A percentile compares a stretch with the other conserved stretches of the same genome.
These are phyloP conservation scores for Lasioglossum vierecki DNA, from an alignment of 2,888 invertebrate species.

Conservation along the genomic window DNA sequence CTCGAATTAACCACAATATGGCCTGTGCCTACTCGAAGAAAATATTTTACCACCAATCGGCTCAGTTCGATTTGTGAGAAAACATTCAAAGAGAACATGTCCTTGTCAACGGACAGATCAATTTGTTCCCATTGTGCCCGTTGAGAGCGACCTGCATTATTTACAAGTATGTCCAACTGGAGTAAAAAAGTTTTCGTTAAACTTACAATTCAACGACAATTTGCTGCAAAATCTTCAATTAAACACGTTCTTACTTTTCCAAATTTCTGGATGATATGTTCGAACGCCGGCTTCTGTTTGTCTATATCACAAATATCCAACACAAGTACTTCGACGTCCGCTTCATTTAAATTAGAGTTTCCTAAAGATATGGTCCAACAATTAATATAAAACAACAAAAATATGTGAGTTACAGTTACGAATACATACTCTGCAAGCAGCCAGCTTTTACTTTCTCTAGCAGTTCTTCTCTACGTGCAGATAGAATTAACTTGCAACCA, in stretches of 20 bases:
- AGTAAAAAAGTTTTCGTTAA: neutral
- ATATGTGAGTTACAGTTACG: neutral
- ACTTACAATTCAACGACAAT: neutral
- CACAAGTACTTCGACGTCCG: constrained; percentile 88
- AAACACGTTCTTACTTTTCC: constrained; percentile 83
- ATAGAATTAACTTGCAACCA: constrained; percentile 88
- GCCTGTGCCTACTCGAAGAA: constrained; percentile 85
- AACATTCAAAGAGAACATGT: constrained; percentile 91
- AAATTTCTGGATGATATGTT: constrained; percentile 88
- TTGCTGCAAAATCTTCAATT: neutral
- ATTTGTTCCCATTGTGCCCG: constrained; percentile 88
- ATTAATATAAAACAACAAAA: neutral
- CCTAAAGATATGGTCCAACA: constrained; percentile 31
- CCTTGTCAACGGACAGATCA: constrained; percentile 88
- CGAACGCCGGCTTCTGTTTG: constrained; percentile 87
- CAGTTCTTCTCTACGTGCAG: constrained; percentile 88
- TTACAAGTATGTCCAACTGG: constrained; percentile 90
- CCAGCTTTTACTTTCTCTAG: constrained; percentile 88
- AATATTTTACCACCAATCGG: constrained; percentile 89
- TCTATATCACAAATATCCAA: constrained; percentile 88
- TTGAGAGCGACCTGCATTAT: constrained; percentile 93
- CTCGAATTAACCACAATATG: constrained; percentile 92
- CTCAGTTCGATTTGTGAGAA: constrained; percentile 90
- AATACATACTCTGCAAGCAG: constrained; percentile 85
- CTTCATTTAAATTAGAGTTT: constrained; percentile 82